Conservation (phyloP, 2,888 invertebrate species). For the Deilephila porcellus region DNA sequence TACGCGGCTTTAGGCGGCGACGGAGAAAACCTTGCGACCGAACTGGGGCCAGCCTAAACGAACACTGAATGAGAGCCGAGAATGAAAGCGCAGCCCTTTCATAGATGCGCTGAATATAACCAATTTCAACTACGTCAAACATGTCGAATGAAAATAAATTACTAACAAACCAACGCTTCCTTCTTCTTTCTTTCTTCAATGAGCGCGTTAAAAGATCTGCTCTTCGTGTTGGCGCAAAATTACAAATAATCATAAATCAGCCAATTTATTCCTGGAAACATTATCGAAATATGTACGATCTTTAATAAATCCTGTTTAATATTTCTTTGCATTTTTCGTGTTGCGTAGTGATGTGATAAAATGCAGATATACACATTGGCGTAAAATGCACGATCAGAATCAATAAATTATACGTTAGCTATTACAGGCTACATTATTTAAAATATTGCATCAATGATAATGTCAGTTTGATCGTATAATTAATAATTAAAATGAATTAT, state of each 20-base stretch:
- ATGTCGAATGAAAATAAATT: conserved; percentile 30
- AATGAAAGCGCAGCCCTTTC: conserved; percentile 57
- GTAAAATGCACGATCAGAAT: no score
- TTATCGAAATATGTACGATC: background rate
- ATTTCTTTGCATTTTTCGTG: background rate
- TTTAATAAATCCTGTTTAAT: background rate
- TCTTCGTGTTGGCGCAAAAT: conserved; percentile 26
- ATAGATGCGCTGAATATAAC: conserved; percentile 46
- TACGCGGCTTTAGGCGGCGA: conserved; percentile 34
- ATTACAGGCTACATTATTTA: no score
- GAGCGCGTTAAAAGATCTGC: conserved; percentile 22
- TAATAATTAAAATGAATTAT: no score
- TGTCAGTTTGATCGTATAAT: no score
- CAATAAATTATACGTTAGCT: no score
- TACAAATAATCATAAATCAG: conserved; percentile 23
- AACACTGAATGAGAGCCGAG: conserved; percentile 61
- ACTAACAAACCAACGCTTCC: conserved; percentile 30
- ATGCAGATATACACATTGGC: no score
- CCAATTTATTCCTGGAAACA: background rate
- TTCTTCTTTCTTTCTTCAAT: conserved; percentile 22
- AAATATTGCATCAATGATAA: no score
- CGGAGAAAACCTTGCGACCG: conserved; percentile 53
- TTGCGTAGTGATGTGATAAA: no score
- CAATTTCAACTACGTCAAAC: conserved; percentile 35
- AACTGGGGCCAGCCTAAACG: conserved; percentile 52